Evolutionary conservation across 2,797 vertebrate species (phyloP), one percentile per base, ranked within the genome.

Genomic region (Sus cebifrons): DNA sequence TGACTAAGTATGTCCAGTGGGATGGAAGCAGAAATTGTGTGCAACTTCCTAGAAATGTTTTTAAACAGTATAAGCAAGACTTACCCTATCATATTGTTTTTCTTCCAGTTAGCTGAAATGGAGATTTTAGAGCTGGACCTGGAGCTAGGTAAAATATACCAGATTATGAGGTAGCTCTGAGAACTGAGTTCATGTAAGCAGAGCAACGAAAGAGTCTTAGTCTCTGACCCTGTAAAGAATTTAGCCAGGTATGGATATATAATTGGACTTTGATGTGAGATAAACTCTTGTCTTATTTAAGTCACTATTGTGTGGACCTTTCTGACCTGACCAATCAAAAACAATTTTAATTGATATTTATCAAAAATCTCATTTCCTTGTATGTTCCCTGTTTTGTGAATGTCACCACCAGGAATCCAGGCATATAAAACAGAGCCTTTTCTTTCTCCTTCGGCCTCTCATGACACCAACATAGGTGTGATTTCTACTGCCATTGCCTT

Each of bases 271-370:
- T 32, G 58, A 23, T 49, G 3, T 6, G 52, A 71, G 40, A 85
- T 9, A 73, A 81, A 18, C 11, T 74, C 65, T 36, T 89, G n/a
- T 40, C 16, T 92, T 96, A 18, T 68, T 89, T 86, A 95, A 78
- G 9, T 81, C 8, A 52, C 21, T 62, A 3, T 52, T 67, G 27
- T 60, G 79, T 75, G 32, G 23, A 54, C 4, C 29, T 6, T 86
- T 85, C n/a, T 88, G 44, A 86, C 65, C 73, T 16, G 20, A 70
- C 49, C 2, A 56, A 91, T 6, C n/a, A 58, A 89, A 96, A 56
- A 25, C 36, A 73, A 56, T 67, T 87, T 0, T 65, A 62, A 78
- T 70, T 23, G 90, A 79, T 78, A 60, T 32, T 81, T 18, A 18
- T 65, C 16, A 94, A 9, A 91, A 60, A 40, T 79, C 15, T n/a